Evolutionary conservation across 2,113 vertebrate genomes (phyloP).

Genomic region (Cephalophus harveyi): DNA sequence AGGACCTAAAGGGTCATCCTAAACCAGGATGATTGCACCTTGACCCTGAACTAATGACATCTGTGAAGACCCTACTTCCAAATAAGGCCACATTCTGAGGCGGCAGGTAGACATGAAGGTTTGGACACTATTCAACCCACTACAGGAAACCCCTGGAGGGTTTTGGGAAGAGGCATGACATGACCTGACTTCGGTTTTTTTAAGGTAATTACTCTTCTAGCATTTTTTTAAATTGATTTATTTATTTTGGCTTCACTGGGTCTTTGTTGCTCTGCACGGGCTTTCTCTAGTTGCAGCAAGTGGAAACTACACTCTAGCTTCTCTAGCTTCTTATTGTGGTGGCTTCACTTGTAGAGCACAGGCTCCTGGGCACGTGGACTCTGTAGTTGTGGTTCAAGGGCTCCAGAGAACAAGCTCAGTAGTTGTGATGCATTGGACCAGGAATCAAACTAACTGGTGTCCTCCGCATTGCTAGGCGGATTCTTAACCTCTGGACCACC

Average conservation of each 20-base stretch:
- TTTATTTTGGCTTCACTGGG: background rate
- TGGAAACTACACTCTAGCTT: background rate
- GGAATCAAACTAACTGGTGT: background rate
- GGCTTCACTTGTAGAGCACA: background rate
- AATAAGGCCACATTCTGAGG: background rate
- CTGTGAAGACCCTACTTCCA: background rate
- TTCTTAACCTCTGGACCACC: background rate
- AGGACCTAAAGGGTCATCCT: background rate
- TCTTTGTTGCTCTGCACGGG: background rate
- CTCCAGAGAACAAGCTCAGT: background rate
- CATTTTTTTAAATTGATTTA: background rate
- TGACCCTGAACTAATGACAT: background rate
- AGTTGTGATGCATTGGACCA: background rate
- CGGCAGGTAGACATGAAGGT: background rate
- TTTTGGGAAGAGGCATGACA: accelerated
- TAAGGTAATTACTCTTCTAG: background rate
- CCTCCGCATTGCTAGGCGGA: background rate
- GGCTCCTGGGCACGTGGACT: background rate
- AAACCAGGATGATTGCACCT: accelerated
- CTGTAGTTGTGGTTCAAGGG: background rate
- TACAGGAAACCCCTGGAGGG: background rate
- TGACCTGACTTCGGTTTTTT: background rate
- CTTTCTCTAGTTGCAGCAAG: background rate
- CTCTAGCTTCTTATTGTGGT: background rate
- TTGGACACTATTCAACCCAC: background rate